Evolutionary conservation across 2,888 invertebrate genomes (phyloP).

Genomic region (Philhelius pedissequus): DNA sequence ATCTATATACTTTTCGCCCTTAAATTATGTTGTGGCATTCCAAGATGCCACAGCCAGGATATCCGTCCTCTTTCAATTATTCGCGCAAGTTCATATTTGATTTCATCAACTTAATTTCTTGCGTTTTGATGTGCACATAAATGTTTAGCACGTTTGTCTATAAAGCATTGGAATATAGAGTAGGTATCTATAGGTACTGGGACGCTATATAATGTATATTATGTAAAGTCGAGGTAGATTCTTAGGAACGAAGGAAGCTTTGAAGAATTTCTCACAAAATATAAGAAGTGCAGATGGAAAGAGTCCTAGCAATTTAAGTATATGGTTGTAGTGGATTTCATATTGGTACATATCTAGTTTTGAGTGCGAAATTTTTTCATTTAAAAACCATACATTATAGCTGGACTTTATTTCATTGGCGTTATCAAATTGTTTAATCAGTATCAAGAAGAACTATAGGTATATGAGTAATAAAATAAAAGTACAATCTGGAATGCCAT

Average conservation of each 20-base stretch:
- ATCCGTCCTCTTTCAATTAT: slow-evolving; percentile 63
- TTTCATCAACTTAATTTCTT: slow-evolving; percentile 60
- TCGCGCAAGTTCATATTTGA: slow-evolving; percentile 64
- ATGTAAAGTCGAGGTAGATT: not conserved
- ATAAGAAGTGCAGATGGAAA: slow-evolving; percentile 26
- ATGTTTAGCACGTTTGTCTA: slow-evolving; percentile 8
- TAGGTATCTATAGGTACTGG: not conserved
- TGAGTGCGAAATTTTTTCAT: slow-evolving; percentile 29
- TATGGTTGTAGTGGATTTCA: slow-evolving; percentile 33
- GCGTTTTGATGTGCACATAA: slow-evolving; percentile 31
- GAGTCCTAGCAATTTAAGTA: slow-evolving; percentile 47
- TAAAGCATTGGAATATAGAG: not conserved
- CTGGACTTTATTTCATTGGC: slow-evolving; percentile 34
- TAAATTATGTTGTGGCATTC: slow-evolving; percentile 46
- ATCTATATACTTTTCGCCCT: not conserved
- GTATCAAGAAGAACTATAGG: no score
- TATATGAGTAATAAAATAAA: no score
- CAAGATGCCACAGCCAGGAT: slow-evolving; percentile 58
- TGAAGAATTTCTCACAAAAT: slow-evolving; percentile 38
- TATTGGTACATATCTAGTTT: slow-evolving; percentile 51
- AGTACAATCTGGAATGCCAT: no score
- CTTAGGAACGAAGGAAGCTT: slow-evolving; percentile 1
- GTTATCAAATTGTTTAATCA: no score
- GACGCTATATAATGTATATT: not conserved
- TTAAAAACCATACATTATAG: not conserved